phyloP scores from a whole-genome alignment of 2,888 invertebrate genomes.

The Drosophila gaucha region DNA sequence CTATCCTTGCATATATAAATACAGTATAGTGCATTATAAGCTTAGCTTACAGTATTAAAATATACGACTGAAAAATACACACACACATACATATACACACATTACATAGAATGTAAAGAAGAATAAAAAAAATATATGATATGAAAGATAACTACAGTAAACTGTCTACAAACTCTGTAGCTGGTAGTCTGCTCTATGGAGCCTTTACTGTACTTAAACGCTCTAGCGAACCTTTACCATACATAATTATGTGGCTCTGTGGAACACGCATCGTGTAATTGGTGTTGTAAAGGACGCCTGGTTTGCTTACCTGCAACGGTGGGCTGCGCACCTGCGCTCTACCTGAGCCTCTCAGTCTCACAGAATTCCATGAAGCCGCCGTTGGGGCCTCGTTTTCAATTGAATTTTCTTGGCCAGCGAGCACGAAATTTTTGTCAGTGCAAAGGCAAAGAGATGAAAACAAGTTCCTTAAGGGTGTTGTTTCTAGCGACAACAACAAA shows the following conservation, averaged over 20 bases:
- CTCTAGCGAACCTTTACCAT: background rate
- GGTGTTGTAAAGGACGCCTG: conserved; percentile 39
- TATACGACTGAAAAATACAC: conserved; percentile 61
- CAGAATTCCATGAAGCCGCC: conserved; percentile 34
- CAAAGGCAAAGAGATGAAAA: conserved; percentile 52
- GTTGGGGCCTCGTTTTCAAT: conserved; percentile 23
- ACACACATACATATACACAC: conserved; percentile 12
- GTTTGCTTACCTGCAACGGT: conserved; percentile 40
- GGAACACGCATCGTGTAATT: conserved; percentile 34
- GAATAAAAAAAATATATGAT: conserved; percentile 20
- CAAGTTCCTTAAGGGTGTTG: conserved; percentile 76
- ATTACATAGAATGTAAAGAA: conserved; percentile 65
- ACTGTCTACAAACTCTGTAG: background rate
- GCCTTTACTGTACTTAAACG: background rate
- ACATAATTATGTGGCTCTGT: background rate
- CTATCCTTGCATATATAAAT: background rate
- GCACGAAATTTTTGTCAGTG: conserved; percentile 67
- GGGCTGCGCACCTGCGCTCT: conserved; percentile 48
- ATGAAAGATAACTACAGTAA: background rate
- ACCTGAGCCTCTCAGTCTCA: conserved; percentile 34
- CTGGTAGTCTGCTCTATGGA: background rate
- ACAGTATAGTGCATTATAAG: conserved; percentile 52
- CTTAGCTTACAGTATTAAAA: conserved; percentile 74
- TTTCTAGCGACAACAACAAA: conserved; percentile 39
- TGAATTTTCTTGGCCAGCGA: conserved; percentile 34